These are phyloP conservation scores for Coptotermes formosanus DNA, from an alignment of 1,140 invertebrate genomes.

Conservation along the genomic window DNA sequence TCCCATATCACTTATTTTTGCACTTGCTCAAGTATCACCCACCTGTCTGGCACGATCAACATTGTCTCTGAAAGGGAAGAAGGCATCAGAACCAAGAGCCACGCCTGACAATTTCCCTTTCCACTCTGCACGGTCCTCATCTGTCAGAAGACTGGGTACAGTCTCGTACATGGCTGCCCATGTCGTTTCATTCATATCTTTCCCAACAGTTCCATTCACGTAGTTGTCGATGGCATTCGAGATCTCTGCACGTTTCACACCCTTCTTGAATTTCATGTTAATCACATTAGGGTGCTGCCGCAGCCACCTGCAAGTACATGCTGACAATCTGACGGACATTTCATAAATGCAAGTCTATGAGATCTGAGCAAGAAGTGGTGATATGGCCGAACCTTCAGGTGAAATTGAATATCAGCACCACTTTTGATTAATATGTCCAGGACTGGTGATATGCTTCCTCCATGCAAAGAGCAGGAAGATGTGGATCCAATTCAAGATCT, in stretches of 20 bases:
- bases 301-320: constrained; percentile 68
- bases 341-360: too few species aligned
- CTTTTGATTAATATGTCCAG: too few species aligned
- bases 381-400: too few species aligned
- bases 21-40: constrained; percentile 37
- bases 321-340: background rate
- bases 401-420: too few species aligned
- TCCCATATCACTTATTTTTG: background rate
- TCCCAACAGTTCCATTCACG: constrained; percentile 83
- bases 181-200: constrained; percentile 65
- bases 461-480: too few species aligned
- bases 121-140: constrained; percentile 77
- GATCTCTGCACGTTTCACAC: constrained; percentile 87
- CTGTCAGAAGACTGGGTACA: constrained; percentile 63
- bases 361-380: too few species aligned
- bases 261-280: constrained; percentile 83
- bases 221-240: constrained; percentile 96
- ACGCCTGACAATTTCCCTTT: constrained; percentile 77
- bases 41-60: constrained; percentile 91
- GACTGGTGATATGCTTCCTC: too few species aligned
- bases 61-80: constrained; percentile 98
- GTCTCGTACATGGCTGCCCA: constrained; percentile 72
- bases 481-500: too few species aligned
- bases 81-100: constrained; percentile 94
- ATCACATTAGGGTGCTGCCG: constrained; percentile 88